Evolutionary conservation across 2,888 invertebrate species (phyloP), one percentile per base, ranked within the genome.

Genomic region (Eupithecia insigniata): DNA sequence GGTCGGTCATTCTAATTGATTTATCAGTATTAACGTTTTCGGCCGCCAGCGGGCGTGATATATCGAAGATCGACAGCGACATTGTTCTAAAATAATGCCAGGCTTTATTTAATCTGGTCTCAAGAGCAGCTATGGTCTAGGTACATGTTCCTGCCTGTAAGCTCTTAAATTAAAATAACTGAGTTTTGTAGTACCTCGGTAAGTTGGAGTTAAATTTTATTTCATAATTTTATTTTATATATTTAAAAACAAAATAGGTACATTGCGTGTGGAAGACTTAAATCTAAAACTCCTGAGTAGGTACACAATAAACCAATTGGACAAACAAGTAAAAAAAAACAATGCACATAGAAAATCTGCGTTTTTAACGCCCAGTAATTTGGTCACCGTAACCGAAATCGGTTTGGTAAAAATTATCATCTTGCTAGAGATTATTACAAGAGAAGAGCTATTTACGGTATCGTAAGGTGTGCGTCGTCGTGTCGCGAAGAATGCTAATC

Each of bases 31-130:
- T 58, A 71, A 69, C 71, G 55, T 36, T 4, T 66, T 51, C 51
- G 55, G 18, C 66, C 65, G 71, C 75, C 72, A 75, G 43, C 39
- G 70, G 69, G 66, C 22, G 18, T 65, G 55, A 66, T 32, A 67
- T 51, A 66, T 60, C 66, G 26, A 30, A 36, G 67, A 65, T 69
- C 71, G 62, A 69, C 51, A 68, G 62, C 36, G 6, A 51, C 51
- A 55, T 26, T 55, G 12, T n/a, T 55, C 26, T 51, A 8, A 22
- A 51, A 51, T 22, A 51, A 22, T 3, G 46, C 46, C 22, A n/a
- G 22, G 10, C 22, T 51, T n/a, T 43, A 43, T 43, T 43, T 43
- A n/a, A 30, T 30, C 30, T 30, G 30, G 30, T 30, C 30, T 30
- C 5, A 30, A 30, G 30, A 30, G 5, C 5, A 30, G 3, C 30